Evolutionary conservation across 2,888 invertebrate genomes (phyloP), one percentile per base, ranked within the genome.

Genomic region (Embidobia sp.): DNA sequence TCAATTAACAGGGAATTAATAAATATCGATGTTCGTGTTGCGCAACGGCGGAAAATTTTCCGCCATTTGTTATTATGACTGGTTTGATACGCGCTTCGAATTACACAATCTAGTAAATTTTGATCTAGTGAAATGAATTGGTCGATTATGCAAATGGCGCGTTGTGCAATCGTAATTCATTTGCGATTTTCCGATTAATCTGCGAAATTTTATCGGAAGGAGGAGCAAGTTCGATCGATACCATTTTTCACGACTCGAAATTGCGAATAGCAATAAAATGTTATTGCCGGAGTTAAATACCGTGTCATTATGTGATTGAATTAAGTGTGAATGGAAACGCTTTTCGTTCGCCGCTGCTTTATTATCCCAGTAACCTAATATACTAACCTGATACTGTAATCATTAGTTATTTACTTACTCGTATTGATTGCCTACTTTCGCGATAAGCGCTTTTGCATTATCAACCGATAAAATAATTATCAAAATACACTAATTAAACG

Each of bases 341-440:
- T 57, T 55, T 69, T 69, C 61, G 10, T 61, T 59, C 35, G 15
- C 26, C 27, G 37, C 51, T 57, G 64, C 42, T 51, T 74, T 59
- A 66, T 59, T 69, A 69, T 42, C 42, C 46, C 46, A 59, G 70
- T 76, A 64, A 76, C 76, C 76, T 70, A 57, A 70, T 70, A 76
- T 51, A 75, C 75, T 75, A 49, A 75, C 67, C 51, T 13, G 57
- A 48, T 61, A 59, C 29, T 37, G 10, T 66, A 59, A 66, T 74
- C 64, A 35, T 59, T 44, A 44, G 66, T 66, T 57, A 67, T 66
- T 66, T 51, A 59, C 48, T 63, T 46, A 33, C 48, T 40, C 48
- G 33, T 18, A 55, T 57, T 40, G 48, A 63, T 55, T 49, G 46
- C 61, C 72, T 42, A 46, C 31, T 64, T 73, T 46, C 31, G 57